Evolutionary conservation across 1,140 invertebrate species (phyloP), one percentile per base, ranked within the genome.

Genomic region (Camponotus vicinus): DNA sequence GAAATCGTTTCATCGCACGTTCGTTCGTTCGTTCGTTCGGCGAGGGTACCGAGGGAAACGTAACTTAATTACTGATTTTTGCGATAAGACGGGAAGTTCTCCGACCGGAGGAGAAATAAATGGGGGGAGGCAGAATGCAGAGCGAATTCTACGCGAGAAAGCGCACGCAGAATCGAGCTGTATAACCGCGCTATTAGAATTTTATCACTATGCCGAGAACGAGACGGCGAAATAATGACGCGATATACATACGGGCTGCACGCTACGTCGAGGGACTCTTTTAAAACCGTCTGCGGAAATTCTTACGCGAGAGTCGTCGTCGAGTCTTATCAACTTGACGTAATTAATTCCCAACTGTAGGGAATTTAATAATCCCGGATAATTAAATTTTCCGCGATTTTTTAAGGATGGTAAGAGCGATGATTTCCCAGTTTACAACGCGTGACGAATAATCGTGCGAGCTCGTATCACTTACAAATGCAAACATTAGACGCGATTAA

Each of bases 11-110:
- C 67, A 83, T 88, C 75, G 80, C 61, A 27, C 45, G 55, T 27
- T 27, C 27, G 27, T 63, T 21, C 21, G 21, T 21, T 21, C 21
- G 21, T 21, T 75, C 52, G 57, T 77, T 77, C 75, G 27, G 27
- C 15, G 32, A 27, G 27, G 32, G 66, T 42, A 61, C 34, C 83
- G 66, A 45, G 85, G 69, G 69, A 91, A 90, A 90, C 78, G 71
- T 77, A 91, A 89, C 86, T 91, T 93, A 92, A 93, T 93, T 92
- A 88, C 90, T 87, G 92, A 93, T 89, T 91, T 89, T 76, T 86
- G 57, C 79, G 92, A 93, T 93, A 90, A 88, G 85, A 18, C 18
- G 64, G 42, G 45, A 45, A 52, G 69, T 37, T 71, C 11, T n/a
- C 75, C 37, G 21, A 40, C 78, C 63, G 34, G 49, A n/a, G 37